A percentile compares a stretch with the other conserved stretches of the same genome.
phyloP scores from a whole-genome alignment of 2,797 vertebrate species.

The Muscicapa comitata region DNA sequence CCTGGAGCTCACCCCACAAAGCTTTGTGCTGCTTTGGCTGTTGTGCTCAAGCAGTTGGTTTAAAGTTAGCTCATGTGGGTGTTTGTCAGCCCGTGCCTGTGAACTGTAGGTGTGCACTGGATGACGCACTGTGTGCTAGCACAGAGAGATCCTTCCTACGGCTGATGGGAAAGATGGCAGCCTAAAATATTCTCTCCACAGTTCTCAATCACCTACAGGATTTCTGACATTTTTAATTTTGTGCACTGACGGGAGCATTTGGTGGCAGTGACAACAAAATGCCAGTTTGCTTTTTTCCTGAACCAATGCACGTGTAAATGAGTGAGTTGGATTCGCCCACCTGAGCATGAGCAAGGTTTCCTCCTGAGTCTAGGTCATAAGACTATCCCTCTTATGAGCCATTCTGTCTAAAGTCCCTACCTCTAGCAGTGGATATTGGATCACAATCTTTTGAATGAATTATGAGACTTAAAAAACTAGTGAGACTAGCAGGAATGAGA shows the following conservation, averaged over 20 bases:
- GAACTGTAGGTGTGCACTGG: not conserved
- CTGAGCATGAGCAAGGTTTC: not conserved
- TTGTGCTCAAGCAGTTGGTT: not conserved
- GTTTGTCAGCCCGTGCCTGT: not conserved
- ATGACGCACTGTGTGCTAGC: not conserved
- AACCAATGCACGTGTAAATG: not conserved
- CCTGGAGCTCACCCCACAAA: not conserved
- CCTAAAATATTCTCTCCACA: not conserved
- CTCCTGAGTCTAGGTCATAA: not conserved
- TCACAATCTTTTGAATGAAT: not conserved
- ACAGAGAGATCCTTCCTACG: not conserved
- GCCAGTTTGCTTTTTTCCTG: not conserved
- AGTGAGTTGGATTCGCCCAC: not conserved
- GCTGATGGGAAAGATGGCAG: not conserved
- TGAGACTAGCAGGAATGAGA: not conserved
- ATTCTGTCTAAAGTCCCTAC: not conserved
- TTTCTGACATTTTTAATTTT: not conserved
- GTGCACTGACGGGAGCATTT: not conserved
- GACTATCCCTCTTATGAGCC: not conserved
- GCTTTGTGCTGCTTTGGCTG: not conserved
- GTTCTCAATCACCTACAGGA: not conserved
- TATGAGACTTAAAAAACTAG: not conserved
- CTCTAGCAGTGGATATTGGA: not conserved
- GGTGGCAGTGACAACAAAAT: not conserved
- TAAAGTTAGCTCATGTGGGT: not conserved